Conservation (phyloP, 2,113 vertebrate genomes). For the Melanerpes aurifrons region DNA sequence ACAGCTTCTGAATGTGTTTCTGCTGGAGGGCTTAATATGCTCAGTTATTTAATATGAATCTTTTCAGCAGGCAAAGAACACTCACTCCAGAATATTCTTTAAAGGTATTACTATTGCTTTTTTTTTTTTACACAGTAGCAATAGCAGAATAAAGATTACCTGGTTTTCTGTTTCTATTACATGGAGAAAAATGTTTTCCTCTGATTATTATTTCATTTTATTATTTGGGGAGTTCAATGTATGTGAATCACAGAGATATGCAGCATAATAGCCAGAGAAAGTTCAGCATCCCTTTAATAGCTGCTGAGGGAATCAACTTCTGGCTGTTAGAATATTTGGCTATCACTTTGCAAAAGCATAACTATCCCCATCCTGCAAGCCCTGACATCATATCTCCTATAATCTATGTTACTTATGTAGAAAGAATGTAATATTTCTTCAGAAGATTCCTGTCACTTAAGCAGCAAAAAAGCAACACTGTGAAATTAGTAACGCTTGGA, state of each 20-base stretch:
- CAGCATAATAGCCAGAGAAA: not conserved
- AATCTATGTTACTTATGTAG: slow-evolving; percentile 28
- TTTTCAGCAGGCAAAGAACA: not conserved
- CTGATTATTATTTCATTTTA: not conserved
- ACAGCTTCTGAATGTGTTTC: slow-evolving; percentile 18
- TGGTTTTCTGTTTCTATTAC: not conserved
- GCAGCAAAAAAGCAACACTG: slow-evolving; percentile 19
- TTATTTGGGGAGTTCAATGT: not conserved
- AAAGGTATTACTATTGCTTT: not conserved
- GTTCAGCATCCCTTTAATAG: slow-evolving; percentile 19
- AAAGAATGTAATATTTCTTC: slow-evolving; percentile 10
- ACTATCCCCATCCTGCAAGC: not conserved
- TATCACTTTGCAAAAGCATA: not conserved
- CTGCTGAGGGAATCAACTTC: slow-evolving; percentile 25
- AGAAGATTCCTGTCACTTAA: slow-evolving; percentile 8
- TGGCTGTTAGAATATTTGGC: not conserved
- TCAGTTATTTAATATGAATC: slow-evolving; percentile 35
- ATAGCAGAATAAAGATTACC: slow-evolving; percentile 38
- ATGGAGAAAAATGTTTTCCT: not conserved
- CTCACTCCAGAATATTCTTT: slow-evolving; percentile 18
- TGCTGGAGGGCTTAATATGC: slow-evolving; percentile 52
- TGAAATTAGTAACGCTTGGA: slow-evolving; percentile 22
- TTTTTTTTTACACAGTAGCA: not conserved
- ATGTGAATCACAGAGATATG: not conserved
- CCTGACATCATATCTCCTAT: not conserved